These are phyloP conservation scores for Callithrix jacchus DNA, from an alignment of 2,113 vertebrate species.

Conservation along the genomic window DNA sequence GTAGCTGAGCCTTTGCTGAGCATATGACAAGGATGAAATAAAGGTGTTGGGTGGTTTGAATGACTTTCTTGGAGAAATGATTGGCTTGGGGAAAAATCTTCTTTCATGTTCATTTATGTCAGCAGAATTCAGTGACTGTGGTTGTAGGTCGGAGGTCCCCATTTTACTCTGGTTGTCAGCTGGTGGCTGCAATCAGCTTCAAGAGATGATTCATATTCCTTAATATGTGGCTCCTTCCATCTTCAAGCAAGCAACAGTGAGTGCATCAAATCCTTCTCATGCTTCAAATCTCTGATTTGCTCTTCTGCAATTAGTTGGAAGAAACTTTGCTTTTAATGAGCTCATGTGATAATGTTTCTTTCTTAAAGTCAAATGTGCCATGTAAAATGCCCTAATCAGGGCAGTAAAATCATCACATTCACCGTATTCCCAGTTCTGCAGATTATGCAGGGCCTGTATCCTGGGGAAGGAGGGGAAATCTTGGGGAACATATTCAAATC, in stretches of 20 bases:
- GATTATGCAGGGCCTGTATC: no score
- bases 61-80: not conserved
- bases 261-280: not conserved
- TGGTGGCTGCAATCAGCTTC: not conserved
- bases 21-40: not conserved
- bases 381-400: not conserved
- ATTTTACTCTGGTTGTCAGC: not conserved
- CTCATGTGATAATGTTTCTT: not conserved
- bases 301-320: not conserved
- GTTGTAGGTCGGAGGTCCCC: not conserved
- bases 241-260: not conserved
- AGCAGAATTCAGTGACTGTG: not conserved
- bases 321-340: not conserved
- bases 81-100: not conserved
- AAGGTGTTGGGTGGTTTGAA: not conserved
- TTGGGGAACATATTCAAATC: not conserved
- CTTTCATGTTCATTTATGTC: not conserved
- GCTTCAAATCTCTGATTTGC: not conserved
- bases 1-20: not conserved
- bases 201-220: not conserved
- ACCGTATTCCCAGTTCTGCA: not conserved
- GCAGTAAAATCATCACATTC: not conserved
- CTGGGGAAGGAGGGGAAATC: not conserved
- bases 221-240: not conserved
- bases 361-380: not conserved